phyloP scores from a whole-genome alignment of 2,797 vertebrate species.

The Cetoscarus ocellatus region DNA sequence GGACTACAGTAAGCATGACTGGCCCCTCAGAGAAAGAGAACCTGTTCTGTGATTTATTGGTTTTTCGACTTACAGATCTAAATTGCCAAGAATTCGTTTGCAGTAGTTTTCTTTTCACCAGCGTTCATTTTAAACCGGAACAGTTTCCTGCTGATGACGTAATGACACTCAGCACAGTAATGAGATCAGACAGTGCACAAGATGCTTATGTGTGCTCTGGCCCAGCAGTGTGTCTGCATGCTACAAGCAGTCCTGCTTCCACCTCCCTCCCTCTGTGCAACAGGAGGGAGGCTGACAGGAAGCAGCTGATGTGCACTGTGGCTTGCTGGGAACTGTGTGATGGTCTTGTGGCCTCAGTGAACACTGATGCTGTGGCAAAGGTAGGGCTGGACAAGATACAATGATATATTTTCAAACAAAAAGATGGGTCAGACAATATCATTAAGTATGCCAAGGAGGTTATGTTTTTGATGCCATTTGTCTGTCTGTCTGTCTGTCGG shows the following conservation, averaged over 20 bases:
- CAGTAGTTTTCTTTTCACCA: constrained; percentile 9
- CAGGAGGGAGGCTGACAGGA: constrained; percentile 74
- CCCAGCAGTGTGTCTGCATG: constrained; percentile 47
- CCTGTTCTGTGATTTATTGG: constrained; percentile 30
- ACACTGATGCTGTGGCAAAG: constrained; percentile 29
- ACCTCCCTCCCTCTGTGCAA: constrained; percentile 64
- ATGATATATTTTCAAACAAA: no score
- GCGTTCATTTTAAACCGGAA: constrained; percentile 3
- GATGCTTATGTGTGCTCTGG: constrained; percentile 18
- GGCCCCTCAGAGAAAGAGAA: constrained; percentile 53
- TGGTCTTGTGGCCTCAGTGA: constrained; percentile 55
- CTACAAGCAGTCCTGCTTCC: constrained; percentile 37
- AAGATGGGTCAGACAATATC: no score
- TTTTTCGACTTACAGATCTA: constrained; percentile 32
- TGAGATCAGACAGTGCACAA: constrained; percentile 27
- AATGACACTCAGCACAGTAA: constrained; percentile 2
- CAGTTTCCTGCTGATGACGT: constrained; percentile 31
- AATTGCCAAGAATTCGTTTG: constrained; percentile 24
- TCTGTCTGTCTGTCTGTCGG: no score
- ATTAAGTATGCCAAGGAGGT: no score
- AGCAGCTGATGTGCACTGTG: constrained; percentile 60
- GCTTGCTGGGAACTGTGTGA: constrained; percentile 66
- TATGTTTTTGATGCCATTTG: no score
- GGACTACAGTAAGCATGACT: constrained; percentile 68
- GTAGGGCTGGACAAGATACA: no score